Evolutionary conservation across 2,888 invertebrate genomes (phyloP).

Genomic region (Tetragnatha montana): DNA sequence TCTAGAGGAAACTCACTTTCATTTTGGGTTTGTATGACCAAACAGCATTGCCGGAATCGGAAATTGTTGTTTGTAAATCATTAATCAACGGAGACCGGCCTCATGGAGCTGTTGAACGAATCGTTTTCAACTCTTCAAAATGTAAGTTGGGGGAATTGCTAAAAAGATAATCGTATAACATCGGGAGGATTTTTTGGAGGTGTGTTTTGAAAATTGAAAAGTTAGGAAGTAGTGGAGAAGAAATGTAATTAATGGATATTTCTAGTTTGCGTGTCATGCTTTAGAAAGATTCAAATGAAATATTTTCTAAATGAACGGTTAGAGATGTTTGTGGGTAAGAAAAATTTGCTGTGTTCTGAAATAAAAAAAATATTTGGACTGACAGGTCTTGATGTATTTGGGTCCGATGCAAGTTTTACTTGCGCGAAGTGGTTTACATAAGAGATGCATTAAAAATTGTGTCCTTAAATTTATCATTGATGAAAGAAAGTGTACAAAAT

Average conservation of each 20-base stretch:
- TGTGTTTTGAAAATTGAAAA: background rate
- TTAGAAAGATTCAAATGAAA: background rate
- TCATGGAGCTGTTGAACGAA: conserved; percentile 1
- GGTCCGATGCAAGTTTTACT: background rate
- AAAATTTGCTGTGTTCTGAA: background rate
- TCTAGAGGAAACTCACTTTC: background rate
- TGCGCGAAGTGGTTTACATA: background rate
- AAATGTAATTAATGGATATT: conserved; percentile 14
- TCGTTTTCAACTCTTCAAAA: conserved; percentile 10
- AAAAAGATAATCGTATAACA: conserved; percentile 11
- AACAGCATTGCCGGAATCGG: background rate
- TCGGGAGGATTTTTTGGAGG: background rate
- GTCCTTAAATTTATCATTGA: too few species aligned
- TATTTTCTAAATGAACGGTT: background rate
- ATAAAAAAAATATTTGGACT: background rate
- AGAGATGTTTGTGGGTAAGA: background rate
- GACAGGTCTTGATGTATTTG: background rate
- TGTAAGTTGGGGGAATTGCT: background rate
- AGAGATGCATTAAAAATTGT: too few species aligned
- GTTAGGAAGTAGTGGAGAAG: background rate
- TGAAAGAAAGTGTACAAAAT: too few species aligned
- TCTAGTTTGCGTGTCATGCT: background rate
- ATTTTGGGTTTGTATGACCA: background rate
- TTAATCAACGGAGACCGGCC: conserved; percentile 2
- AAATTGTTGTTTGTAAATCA: conserved; percentile 21